Evolutionary conservation across 2,113 vertebrate species (phyloP), one percentile per base, ranked within the genome.

Genomic region (Columbina picui): DNA sequence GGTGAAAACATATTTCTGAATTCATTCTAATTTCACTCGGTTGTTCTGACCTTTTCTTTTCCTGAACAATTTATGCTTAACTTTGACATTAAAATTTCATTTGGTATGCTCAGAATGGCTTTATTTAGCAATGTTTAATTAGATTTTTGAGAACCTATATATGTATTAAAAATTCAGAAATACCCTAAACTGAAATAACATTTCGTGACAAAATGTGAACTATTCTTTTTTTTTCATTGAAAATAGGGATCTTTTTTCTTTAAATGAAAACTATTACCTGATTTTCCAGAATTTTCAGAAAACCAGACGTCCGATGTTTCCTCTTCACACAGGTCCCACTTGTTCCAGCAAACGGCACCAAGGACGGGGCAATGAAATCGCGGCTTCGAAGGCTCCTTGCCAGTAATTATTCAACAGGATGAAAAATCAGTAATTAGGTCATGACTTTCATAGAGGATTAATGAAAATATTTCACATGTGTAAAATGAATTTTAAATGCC

Each of bases 11-110:
- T n/a, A 34, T 71, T 85, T 94, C 14, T 5, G 30, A 43, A 3
- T 64, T 71, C 75, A 84, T 73, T 89, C 49, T 60, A 21, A 89
- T 73, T 93, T 82, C 53, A 30, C 65, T 75, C 52, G 43, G 47
- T 68, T 63, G 36, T 52, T 93, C 95, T 64, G 53, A 95, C 60
- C 81, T 67, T 82, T 56, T 43, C 70, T 93, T 89, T 89, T 55
- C 61, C 75, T 19, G 11, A 87, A 87, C 70, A 89, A 39, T 64
- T 93, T 91, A 39, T 85, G 75, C 57, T 88, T 50, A 95, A 91
- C 75, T 93, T 85, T 93, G 92, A 92, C 90, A 94, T 94, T 94
- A 93, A 87, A 74, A 75, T 75, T 74, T 78, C 70, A 85, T 68
- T 79, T 1, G 3, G 14, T 92, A 92, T 88, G 71, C 83, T 88